Evolutionary conservation across 2,797 vertebrate species (phyloP).

Genomic region (Limosa lapponica): DNA sequence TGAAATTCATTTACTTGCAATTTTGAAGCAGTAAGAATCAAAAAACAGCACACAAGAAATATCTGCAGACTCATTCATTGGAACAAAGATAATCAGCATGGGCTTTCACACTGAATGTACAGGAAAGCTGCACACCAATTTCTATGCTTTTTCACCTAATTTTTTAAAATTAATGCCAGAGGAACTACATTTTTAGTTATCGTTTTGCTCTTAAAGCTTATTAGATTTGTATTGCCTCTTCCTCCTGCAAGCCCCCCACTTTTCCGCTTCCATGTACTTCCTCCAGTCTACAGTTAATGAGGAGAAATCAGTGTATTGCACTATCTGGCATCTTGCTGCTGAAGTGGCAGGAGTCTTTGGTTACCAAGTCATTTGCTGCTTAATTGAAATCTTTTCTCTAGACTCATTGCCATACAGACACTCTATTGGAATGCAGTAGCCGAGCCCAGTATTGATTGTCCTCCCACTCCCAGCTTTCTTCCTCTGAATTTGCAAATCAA

Average conservation of each 20-base stretch:
- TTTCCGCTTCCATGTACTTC: conserved; percentile 53
- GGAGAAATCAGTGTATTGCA: conserved; percentile 84
- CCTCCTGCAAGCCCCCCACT: too few relatives aligned
- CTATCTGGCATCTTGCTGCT: conserved; percentile 81
- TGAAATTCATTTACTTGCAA: background rate
- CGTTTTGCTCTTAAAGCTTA: conserved; percentile 41
- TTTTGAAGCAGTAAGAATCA: background rate
- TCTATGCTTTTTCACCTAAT: background rate
- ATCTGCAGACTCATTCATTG: background rate
- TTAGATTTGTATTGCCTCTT: conserved; percentile 41
- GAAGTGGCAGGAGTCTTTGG: conserved; percentile 71
- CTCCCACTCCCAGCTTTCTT: conserved; percentile 44
- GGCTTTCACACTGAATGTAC: background rate
- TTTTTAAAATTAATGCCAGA: background rate
- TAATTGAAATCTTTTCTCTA: conserved; percentile 66
- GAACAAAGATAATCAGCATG: background rate
- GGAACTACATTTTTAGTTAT: conserved; percentile 25
- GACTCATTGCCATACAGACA: conserved; percentile 44
- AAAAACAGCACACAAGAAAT: background rate
- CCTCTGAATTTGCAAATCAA: conserved; percentile 44
- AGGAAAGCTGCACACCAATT: background rate
- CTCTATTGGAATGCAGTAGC: conserved; percentile 84
- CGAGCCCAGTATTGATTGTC: conserved; percentile 83
- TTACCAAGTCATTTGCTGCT: conserved; percentile 34
- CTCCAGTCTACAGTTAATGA: conserved; percentile 81